Evolutionary conservation across 2,888 invertebrate species (phyloP), one percentile per base, ranked within the genome.

Genomic region (Folsomia manolachei): DNA sequence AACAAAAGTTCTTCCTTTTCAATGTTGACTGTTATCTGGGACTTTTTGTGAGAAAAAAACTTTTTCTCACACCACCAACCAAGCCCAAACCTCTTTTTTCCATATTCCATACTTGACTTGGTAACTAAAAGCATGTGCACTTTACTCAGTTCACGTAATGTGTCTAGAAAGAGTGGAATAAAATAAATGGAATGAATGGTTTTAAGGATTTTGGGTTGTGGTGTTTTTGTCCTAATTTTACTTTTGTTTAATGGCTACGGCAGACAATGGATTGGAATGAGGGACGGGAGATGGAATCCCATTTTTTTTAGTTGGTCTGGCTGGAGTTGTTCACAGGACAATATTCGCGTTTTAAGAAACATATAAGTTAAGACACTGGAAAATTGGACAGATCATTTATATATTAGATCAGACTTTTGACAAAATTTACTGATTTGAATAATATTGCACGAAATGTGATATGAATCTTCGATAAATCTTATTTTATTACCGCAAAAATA

Each of bases 11-110:
- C 63, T 63, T 63, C 63, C 63, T 63, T 63, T 63, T 63, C 27
- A 63, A 56, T 56, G 56, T 56, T 19, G 56, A 56, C 63, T 27
- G 62, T 63, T 63, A 63, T 27, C 63, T 79, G 71, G 73, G 74
- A 4, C 56, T 56, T 21, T 19, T 21, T 56, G 62, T 67, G 64
- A 74, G 4, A 21, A 56, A 56, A 56, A 56, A 56, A 56, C 19
- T 56, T 56, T 56, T 56, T 56, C 56, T 21, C 56, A 56, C 56
- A 56, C 56, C 18, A 18, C 18, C 18, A n/a, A 56, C 56, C 21
- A 21, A 56, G 11, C n/a, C 39, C 4, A 39, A 39, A n/a, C n/a
- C 39, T 14, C 14, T 14, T 39, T 39, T 39, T 39, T 39, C 39
- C 39, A 39, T 39, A 39, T 39, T 39, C 39, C 39, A 39, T 39